phyloP scores from a whole-genome alignment of 2,888 invertebrate species.

The Machimus atricapillus region DNA sequence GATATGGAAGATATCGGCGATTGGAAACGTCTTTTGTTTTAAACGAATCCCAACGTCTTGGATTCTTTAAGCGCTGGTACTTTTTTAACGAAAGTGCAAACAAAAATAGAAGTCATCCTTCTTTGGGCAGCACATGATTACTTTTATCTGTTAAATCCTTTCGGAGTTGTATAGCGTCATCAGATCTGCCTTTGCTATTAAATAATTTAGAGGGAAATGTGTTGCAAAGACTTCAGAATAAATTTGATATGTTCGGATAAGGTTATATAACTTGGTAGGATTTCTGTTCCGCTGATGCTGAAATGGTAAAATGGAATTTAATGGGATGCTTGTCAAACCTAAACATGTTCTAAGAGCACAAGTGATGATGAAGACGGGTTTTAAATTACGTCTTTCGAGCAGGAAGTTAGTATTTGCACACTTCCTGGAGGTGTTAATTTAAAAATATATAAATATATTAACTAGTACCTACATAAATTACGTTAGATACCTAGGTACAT shows the following conservation, averaged over 20 bases:
- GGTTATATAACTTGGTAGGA: not conserved
- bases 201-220: not conserved
- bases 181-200: not conserved
- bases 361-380: no score
- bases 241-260: not conserved
- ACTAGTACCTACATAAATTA: no score
- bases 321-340: no score
- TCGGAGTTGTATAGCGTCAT: not conserved
- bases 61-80: not conserved
- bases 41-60: not conserved
- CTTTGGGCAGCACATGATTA: not conserved
- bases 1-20: slow-evolving; percentile 25
- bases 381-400: no score
- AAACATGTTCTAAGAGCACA: no score
- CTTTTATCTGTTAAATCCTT: not conserved
- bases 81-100: not conserved
- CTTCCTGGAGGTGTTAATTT: no score
- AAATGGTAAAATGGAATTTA: no score
- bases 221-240: not conserved
- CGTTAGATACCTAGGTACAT: no score
- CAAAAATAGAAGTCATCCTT: not conserved
- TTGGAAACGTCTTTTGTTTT: slow-evolving; percentile 1
- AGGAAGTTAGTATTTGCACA: no score
- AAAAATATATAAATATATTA: no score
- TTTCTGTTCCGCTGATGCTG: no score